Base-by-base conservation (phyloP, 1,140 invertebrate species). In the Steinernema feltiae region DNA sequence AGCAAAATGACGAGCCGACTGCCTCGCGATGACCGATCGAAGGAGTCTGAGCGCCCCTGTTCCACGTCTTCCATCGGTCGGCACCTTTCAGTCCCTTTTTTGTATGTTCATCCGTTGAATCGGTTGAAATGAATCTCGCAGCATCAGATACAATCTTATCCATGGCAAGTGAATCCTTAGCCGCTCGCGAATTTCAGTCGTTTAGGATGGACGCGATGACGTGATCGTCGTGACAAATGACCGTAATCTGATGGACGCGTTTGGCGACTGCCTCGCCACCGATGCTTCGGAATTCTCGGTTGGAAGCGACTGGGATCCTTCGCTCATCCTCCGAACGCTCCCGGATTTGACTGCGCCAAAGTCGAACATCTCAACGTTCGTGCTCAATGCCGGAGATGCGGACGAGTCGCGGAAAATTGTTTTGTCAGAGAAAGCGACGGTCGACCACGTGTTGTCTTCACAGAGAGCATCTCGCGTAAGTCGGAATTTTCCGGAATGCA, bases 71-170 rank as follows among this genome's bases (percentile, higher is more conserved):
- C 35, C 35, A 18, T 41, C 35, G 35, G 35, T 41, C 35, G 7
- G 18, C 35, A 41, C 7, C 35, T 7, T 7, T 7, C 7, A 41
- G 18, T 7, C 35, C 35, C 7, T 7, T 41, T 18, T 41, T 18
- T 41, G 7, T 18, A 41, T 7, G 35, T 41, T 41, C 35, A 41
- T 41, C 35, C 35, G 35, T 41, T 18, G 35, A 41, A 63, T 12
- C 53, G 53, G 53, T 63, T 63, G 53, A 63, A 63, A 63, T 63
- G 53, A 63, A 63, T 63, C 53, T 15, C 53, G 2, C 12, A 3
- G 24, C 15, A 27, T 63, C 53, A 27, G 24, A 63, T n/a, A 7
- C 53, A 7, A 63, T 63, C 24, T 63, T 63, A 63, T 27, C 53
- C 2, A 63, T 3, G 3, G 53, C 24, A 27, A 15, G 15, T 63